A percentile compares a stretch with the other conserved stretches of the same genome.
Conservation (phyloP, 2,113 vertebrate genomes). For the Callorhinus ursinus region DNA sequence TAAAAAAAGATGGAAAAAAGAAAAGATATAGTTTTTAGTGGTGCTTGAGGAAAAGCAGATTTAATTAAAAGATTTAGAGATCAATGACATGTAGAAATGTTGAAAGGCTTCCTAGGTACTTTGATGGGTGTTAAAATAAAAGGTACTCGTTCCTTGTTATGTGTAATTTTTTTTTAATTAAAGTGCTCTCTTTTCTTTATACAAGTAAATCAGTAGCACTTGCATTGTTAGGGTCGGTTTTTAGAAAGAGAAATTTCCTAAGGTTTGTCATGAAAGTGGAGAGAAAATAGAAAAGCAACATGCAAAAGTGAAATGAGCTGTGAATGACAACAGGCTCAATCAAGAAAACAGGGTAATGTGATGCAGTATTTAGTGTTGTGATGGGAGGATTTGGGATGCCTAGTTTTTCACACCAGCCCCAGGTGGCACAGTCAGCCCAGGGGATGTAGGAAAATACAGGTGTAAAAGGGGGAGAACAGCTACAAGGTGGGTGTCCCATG, state of each 20-base stretch:
- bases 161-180: not conserved
- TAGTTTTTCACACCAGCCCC: not conserved
- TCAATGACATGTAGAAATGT: not conserved
- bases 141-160: not conserved
- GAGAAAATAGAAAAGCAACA: not conserved
- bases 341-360: not conserved
- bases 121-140: not conserved
- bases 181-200: not conserved
- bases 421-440: not conserved
- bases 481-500: not conserved
- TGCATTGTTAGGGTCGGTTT: not conserved
- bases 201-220: not conserved
- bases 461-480: not conserved
- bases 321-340: not conserved
- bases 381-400: not conserved
- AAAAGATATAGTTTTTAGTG: not conserved
- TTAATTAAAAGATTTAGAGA: constrained; percentile 37
- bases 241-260: constrained; percentile 3
- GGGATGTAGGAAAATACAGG: not conserved
- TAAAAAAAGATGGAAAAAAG: not conserved
- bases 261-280: not conserved
- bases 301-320: not conserved
- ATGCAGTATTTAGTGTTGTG: not conserved
- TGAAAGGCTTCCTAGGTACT: not conserved
- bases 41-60: not conserved